phyloP scores from a whole-genome alignment of 2,113 vertebrate genomes.

The Lutjanus erythropterus region DNA sequence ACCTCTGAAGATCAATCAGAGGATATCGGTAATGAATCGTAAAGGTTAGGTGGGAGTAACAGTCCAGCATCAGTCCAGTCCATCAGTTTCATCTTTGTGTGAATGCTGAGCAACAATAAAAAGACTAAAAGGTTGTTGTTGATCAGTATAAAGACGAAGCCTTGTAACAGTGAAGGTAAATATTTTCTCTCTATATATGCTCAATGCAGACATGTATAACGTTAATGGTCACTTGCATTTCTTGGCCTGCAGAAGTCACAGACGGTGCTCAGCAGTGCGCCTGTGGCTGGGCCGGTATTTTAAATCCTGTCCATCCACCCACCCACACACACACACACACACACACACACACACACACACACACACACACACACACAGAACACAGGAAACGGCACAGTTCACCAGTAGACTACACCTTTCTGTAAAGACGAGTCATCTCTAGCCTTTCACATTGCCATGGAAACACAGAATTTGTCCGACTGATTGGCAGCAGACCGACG shows the following conservation, averaged over 20 bases:
- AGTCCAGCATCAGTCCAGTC: not conserved
- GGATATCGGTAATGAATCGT: conserved; percentile 12
- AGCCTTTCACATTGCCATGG: conserved; percentile 73
- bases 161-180: conserved; percentile 2
- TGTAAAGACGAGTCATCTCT: conserved; percentile 55
- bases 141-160: not conserved
- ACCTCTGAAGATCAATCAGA: conserved; percentile 7
- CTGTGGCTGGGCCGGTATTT: conserved; percentile 54
- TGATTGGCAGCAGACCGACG: conserved; percentile 52
- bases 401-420: conserved; percentile 50
- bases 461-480: conserved; percentile 65
- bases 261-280: conserved; percentile 75
- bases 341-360: too few relatives aligned
- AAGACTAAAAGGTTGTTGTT: not conserved
- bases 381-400: conserved; percentile 64
- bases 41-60: not conserved
- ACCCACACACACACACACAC: conserved; percentile 62
- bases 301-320: conserved; percentile 62
- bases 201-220: conserved; percentile 10
- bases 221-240: conserved; percentile 25
- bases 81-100: not conserved
- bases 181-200: not conserved
- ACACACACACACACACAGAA: too few relatives aligned
- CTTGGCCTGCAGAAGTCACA: conserved; percentile 69
- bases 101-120: not conserved